Evolutionary conservation across 2,797 vertebrate species (phyloP).

Genomic region (Chiroxiphia lanceolata): DNA sequence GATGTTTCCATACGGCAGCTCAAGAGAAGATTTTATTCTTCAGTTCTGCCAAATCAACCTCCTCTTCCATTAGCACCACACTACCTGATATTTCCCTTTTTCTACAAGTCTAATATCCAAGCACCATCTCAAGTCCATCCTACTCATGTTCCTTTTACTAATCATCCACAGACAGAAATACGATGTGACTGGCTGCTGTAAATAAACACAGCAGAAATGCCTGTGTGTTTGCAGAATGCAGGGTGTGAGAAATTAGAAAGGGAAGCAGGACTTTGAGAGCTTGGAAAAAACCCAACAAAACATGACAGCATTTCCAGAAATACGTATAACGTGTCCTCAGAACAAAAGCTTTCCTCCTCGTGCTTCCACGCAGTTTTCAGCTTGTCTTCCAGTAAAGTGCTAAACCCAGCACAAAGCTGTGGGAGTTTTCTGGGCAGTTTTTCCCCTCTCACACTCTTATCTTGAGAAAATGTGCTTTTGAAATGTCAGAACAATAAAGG

Average conservation of each 20-base stretch:
- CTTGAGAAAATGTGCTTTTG: conserved; percentile 17
- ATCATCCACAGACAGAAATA: background rate
- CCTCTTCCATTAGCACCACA: background rate
- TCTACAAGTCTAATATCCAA: background rate
- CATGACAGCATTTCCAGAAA: conserved; percentile 25
- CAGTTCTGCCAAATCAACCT: background rate
- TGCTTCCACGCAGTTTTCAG: background rate
- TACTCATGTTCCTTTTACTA: background rate
- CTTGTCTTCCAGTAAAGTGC: background rate
- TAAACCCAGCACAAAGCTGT: conserved; percentile 9
- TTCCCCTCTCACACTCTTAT: background rate
- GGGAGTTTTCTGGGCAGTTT: background rate
- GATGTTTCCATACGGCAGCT: background rate
- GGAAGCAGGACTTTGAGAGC: background rate
- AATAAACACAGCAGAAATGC: background rate
- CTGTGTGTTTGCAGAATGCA: background rate
- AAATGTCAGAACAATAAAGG: conserved; percentile 18
- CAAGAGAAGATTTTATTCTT: background rate
- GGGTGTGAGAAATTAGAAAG: background rate
- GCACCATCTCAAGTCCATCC: background rate
- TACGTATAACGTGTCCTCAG: background rate
- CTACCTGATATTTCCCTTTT: background rate
- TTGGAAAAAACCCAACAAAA: background rate
- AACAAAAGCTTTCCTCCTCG: background rate
- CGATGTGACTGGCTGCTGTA: background rate